Base-by-base conservation (phyloP, 2,113 vertebrate genomes). In the Pterophyllum scalare region DNA sequence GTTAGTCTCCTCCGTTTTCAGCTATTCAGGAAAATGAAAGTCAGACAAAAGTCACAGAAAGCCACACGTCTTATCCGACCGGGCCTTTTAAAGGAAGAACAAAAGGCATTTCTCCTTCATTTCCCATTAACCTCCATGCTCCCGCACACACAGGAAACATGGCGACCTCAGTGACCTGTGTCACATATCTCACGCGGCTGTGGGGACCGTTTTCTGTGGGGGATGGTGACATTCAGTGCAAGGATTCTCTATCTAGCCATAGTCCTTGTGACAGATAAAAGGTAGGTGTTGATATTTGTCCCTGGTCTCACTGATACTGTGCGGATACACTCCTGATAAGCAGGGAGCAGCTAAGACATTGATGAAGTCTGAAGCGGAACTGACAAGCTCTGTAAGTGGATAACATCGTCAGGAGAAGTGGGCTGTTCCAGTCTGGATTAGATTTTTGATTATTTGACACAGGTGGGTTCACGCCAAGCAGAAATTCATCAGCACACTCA, bases 41-140 rank as follows among this genome's bases (percentile, higher is more conserved):
- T 93, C 91, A 89, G 43, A 82, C 82, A 93, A 84, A 93, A 93
- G 89, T 93, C 92, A 91, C 52, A n/a, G 85, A 86, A 81, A 92
- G 79, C 89, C 74, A 89, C 83, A 91, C 86, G 43, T 92, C 92
- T 94, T 93, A 90, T 92, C 84, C 82, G 86, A 82, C 88, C 49
- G 86, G 82, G 40, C 61, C 88, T 89, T 91, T 91, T 91, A 89
- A 91, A 91, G 78, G 52, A 81, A 88, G 91, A 94, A 92, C 89
- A 93, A 93, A 92, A 92, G 93, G 88, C 84, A 88, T 90, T 87
- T 90, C 86, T 89, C 88, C 87, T 90, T 89, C 91, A 85, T 89
- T 91, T 94, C 91, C 90, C 87, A 94, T 94, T 94, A 94, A 93
- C 91, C 93, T 89, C 85, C 26, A 46, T 86, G 91, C 78, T 89